These are phyloP conservation scores for Eilema depressum DNA, from an alignment of 2,888 invertebrate species.

Conservation along the genomic window DNA sequence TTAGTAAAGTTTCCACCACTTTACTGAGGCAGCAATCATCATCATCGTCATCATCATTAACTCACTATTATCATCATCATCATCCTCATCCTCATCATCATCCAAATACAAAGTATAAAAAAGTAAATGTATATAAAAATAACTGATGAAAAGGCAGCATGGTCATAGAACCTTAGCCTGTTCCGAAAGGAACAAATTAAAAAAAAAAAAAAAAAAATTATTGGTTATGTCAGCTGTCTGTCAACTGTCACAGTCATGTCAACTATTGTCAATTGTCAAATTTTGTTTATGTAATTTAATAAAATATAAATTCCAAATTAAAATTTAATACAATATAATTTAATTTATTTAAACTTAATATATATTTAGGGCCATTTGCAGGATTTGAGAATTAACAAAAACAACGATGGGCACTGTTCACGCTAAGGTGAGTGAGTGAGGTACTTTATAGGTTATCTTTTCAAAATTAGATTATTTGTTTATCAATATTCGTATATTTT, in stretches of 20 bases:
- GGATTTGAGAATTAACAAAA: conserved; percentile 9
- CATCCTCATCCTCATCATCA: too few relatives aligned
- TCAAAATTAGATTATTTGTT: not conserved
- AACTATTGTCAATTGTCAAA: conserved; percentile 39
- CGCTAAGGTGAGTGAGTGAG: conserved; percentile 15
- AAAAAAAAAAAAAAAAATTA: too few relatives aligned
- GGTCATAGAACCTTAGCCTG: too few relatives aligned
- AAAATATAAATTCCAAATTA: conserved; percentile 64
- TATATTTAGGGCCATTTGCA: conserved; percentile 10
- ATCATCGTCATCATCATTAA: too few relatives aligned
- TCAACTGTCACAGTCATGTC: not conserved
- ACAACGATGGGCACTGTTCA: conserved; percentile 21
- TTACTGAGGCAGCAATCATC: too few relatives aligned
- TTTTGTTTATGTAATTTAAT: conserved; percentile 65
- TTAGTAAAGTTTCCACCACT: too few relatives aligned
- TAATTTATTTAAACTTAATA: conserved; percentile 4
- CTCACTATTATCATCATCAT: too few relatives aligned
- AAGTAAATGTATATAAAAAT: too few relatives aligned
- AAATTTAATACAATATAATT: conserved; percentile 6
- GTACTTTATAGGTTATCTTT: conserved; percentile 7
- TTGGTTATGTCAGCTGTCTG: not conserved
- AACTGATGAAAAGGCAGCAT: too few relatives aligned
- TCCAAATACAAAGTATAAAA: too few relatives aligned
- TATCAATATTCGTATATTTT: not conserved
- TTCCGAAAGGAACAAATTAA: too few relatives aligned